phyloP scores from a whole-genome alignment of 2,888 invertebrate genomes.

The Polymixis flavicincta region DNA sequence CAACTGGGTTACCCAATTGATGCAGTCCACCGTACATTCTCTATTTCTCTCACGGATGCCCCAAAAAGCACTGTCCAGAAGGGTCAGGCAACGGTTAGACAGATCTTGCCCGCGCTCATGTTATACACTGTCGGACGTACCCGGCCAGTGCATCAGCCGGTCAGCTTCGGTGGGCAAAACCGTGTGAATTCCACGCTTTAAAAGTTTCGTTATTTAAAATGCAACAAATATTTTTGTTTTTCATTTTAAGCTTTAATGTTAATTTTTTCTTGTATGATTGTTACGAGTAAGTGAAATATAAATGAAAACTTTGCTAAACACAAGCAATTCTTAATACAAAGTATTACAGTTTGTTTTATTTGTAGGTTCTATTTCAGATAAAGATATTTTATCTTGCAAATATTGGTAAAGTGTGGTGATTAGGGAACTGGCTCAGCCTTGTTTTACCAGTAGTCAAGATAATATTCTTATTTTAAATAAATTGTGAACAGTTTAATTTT shows the following conservation, averaged over 20 bases:
- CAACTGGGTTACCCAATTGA: too few species aligned
- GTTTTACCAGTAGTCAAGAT: too few species aligned
- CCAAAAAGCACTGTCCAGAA: neutral
- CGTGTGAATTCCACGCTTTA: slow-evolving; percentile 5
- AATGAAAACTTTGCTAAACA: slow-evolving; percentile 31
- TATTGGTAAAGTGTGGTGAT: too few species aligned
- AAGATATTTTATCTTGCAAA: too few species aligned
- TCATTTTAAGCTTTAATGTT: slow-evolving; percentile 51
- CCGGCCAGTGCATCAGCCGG: neutral
- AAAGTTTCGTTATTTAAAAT: slow-evolving; percentile 10
- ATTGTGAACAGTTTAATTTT: too few species aligned
- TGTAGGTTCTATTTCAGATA: neutral
- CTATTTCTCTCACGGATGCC: neutral
- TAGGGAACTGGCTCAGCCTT: too few species aligned
- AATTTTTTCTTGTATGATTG: slow-evolving; percentile 42
- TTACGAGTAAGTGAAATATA: slow-evolving; percentile 47
- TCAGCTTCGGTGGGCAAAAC: neutral
- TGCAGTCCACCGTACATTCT: too few species aligned
- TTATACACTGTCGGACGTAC: neutral
- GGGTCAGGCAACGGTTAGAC: neutral
- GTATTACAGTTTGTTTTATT: slow-evolving; percentile 58
- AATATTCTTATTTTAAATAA: too few species aligned
- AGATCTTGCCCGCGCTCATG: neutral
- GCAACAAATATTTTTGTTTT: slow-evolving; percentile 20
- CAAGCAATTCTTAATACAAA: slow-evolving; percentile 38